Base-by-base conservation (phyloP, 2,113 vertebrate species). In the Pogona vitticeps region DNA sequence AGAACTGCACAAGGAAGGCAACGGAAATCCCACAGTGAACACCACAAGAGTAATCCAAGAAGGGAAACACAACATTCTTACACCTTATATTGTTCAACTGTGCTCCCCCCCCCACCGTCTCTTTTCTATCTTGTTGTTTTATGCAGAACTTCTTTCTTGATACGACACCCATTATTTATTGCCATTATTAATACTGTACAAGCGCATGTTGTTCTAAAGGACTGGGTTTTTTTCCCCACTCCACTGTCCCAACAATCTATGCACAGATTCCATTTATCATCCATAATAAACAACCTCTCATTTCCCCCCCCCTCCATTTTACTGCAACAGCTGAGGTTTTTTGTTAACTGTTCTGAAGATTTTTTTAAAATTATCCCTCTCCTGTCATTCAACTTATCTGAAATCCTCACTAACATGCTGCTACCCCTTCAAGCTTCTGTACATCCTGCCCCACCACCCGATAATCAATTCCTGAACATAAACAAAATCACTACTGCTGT, bases 401-500 rank as follows among this genome's bases (percentile, higher is more conserved):
- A 46, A 9, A 8, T n/a, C 61, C 33, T 76, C 28, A 31, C 38
- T 76, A 80, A 75, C 33, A 77, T 1, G 17, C 8, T 84, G 10
- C 26, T 46, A 13, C 38, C 80, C 42, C 20, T 56, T 75, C 75
- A 20, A n/a, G 58, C 52, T 68, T 1, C 67, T 40, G 21, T 40
- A 86, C 18, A 65, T 2, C 2, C 85, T 56, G 6, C 10, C 17
- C 8, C 36, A n/a, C 31, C 9, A 21, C 9, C 15, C 5, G 26
- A 6, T 28, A 58, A 63, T 58, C 36, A 31, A 73, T 40, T 75
- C 31, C 18, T 6, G 31, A 58, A n/a, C 21, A n/a, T 5, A 42
- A 61, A 28, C 7, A 6, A 72, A 40, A 61, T 33, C 23, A 1
- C 12, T 33, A 3, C 18, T 9, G n/a, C 3, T 0, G 0, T 46